These are phyloP conservation scores for Motacilla tschutschensis DNA, from an alignment of 2,113 vertebrate species.

Conservation along the genomic window DNA sequence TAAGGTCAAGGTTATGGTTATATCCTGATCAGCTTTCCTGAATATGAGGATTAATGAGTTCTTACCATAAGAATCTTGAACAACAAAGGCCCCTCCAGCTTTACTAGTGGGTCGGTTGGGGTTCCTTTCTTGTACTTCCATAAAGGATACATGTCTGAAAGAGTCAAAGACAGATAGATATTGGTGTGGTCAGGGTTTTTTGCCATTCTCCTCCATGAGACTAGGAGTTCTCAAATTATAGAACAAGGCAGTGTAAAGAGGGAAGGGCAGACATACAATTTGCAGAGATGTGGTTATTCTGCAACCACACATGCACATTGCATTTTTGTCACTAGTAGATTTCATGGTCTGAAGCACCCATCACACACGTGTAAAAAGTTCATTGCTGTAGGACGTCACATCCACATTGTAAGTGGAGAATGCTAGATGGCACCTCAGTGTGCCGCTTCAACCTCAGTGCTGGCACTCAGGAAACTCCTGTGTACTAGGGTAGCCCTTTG, in stretches of 20 bases:
- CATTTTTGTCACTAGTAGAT: neutral
- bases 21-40: neutral
- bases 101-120: neutral
- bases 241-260: neutral
- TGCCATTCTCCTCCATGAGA: neutral
- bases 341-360: neutral
- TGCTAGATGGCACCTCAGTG: neutral
- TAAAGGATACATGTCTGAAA: neutral
- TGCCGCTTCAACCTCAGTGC: neutral
- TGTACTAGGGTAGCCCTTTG: neutral
- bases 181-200: neutral
- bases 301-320: neutral
- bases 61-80: neutral
- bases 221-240: neutral
- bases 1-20: neutral
- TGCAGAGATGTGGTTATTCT: neutral
- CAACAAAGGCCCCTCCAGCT: neutral
- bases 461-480: neutral
- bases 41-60: neutral
- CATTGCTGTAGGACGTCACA: rapidly evolving
- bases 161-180: neutral
- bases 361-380: rapidly evolving
- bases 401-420: neutral
- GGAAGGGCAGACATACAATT: neutral
- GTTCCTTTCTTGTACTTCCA: neutral